Conservation (phyloP, 2,888 invertebrate species). For the Nebria salina region DNA sequence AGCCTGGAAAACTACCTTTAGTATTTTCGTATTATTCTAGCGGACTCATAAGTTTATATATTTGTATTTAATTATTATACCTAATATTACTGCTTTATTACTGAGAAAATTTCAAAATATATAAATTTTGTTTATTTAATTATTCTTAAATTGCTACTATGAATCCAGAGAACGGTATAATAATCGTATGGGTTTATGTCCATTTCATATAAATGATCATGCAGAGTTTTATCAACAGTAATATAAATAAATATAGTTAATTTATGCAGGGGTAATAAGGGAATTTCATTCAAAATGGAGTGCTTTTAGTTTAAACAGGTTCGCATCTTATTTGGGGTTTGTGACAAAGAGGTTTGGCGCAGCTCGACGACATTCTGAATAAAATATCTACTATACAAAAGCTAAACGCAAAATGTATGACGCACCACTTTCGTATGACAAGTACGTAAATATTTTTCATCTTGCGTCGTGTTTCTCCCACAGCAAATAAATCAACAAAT, state of each 20-base stretch:
- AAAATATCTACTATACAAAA: constrained; percentile 6
- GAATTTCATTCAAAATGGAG: not conserved
- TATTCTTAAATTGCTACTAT: no score
- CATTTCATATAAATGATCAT: no score
- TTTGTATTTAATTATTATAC: no score
- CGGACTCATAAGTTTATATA: no score
- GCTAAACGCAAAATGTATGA: constrained; percentile 42
- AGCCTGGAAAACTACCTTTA: no score
- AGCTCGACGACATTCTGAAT: not conserved
- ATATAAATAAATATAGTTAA: not conserved
- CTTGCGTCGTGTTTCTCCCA: constrained; percentile 24
- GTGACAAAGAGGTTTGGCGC: not conserved
- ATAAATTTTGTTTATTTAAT: no score
- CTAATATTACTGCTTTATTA: no score
- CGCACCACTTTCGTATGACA: constrained; percentile 41
- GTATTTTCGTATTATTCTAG: no score
- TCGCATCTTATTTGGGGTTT: not conserved
- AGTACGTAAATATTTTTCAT: constrained; percentile 46
- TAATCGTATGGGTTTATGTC: no score
- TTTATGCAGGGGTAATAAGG: not conserved
- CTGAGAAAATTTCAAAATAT: no score
- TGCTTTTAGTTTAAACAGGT: not conserved
- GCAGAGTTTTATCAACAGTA: not conserved
- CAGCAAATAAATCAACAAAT: constrained; percentile 42
- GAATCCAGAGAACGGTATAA: no score